Evolutionary conservation across 2,888 invertebrate genomes (phyloP), one percentile per base, ranked within the genome.

Genomic region (Euphydryas editha): DNA sequence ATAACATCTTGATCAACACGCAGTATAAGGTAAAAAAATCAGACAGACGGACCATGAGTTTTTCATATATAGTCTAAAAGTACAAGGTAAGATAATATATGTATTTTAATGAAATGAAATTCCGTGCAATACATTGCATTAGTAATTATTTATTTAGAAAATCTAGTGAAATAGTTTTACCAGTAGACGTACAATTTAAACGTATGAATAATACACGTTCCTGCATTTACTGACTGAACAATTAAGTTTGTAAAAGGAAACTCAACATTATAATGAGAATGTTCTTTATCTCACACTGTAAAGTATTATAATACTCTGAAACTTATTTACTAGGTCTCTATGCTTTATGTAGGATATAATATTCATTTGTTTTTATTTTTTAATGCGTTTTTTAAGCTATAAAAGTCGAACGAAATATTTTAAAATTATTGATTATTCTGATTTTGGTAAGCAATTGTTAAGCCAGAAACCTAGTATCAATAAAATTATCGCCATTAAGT

Each of bases 181-280:
- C 11, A 10, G 47, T 13, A 47, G 47, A 47, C 20, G 47, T 47
- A 47, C 18, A 47, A 47, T 47, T 47, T 47, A 20, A 47, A 47
- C 20, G 20, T 30, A 30, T 30, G 30, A 30, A 1, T 30, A 0
- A 20, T 20, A 47, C 20, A 47, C 20, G 47, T 1, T 20, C 13
- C n/a, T 17, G 15, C 20, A 37, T n/a, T 24, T 17, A 1, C 15
- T 61, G 36, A 30, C 30, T 8, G 30, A 55, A 17, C 18, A 21
- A 18, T 17, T 30, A 54, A 15, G 18, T 21, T 20, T 3, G 30
- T n/a, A 36, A 30, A n/a, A 54, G 61, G 54, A 54, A 61, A 5
- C 30, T 24, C 18, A 54, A 54, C 54, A 54, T 61, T 54, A 61
- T 49, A 47, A 59, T 30, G 15, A 1, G 18, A 39, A 15, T 42